Evolutionary conservation across 1,140 invertebrate species (phyloP), one percentile per base, ranked within the genome.

Genomic region (Drosophila eugracilis): DNA sequence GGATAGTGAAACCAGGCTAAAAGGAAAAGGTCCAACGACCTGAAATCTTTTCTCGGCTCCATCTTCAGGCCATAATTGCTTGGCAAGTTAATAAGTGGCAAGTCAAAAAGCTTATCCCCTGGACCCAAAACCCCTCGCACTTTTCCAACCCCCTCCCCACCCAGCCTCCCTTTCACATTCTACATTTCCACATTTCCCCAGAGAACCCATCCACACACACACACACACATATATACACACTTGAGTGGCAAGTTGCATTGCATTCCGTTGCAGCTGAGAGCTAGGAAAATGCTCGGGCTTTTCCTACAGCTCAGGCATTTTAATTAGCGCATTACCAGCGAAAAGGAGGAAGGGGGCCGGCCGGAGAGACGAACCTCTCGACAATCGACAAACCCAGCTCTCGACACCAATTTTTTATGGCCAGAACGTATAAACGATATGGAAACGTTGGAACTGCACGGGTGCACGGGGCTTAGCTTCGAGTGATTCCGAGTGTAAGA

Each of bases 51-150:
- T 74, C 75, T 73, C 77, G 58, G 52, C 55, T 62, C 65, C 55
- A 41, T 74, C 59, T 70, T 65, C 34, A 50, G 44, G 58, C 65
- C 72, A 84, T 84, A 85, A 84, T 84, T 84, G 81, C 81, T 67
- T 75, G 75, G 63, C 80, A 79, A 84, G 75, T 78, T 84, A 84
- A 84, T 84, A 84, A 84, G 80, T 84, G 79, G 54, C 63, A 57
- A 60, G 60, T 84, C 75, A 84, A 74, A 75, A 75, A 75, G 71
- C 79, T 78, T 70, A 67, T 63, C 60, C 70, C 69, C 44, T 47
- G 53, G 66, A 45, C 42, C 22, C 41, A 24, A 24, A 44, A 21
- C n/a, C 52, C 14, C 48, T 30, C 26, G 45, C 57, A 60, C 57
- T 54, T 60, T n/a, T n/a, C n/a, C n/a, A n/a, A n/a, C n/a, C n/a